Base-by-base conservation (phyloP, 2,888 invertebrate species). In the Lampropteryx suffumata region DNA sequence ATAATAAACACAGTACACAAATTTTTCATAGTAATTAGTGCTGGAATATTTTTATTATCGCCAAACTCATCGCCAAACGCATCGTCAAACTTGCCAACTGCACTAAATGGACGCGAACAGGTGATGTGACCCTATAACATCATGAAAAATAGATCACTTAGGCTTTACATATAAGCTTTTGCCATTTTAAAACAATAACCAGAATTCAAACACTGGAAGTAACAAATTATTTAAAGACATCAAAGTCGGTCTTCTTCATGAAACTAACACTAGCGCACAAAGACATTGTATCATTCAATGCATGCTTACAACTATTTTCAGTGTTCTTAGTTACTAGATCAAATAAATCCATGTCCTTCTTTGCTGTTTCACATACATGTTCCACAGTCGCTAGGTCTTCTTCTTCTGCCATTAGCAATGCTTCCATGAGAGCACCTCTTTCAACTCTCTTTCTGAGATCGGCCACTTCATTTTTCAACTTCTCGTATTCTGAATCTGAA, bases 381-480 rank as follows among this genome's bases (percentile, higher is more conserved):
- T 84, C 86, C 9, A 82, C 65, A 1, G 81, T 73, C 5, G 78
- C 65, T 0, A 90, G 60, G 57, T 89, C 86, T 42, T 84, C 79
- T 55, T 82, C 82, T 53, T 90, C 89, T 0, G 82, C 79, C 28
- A 64, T 71, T 0, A 90, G 69, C 50, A 88, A 64, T 10, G 83
- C 78, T 56, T 84, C 86, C 86, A 89, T 82, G 9, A 86, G 59
- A 1, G 85, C 86, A 27, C 79, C 84, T 58, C 86, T 68, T 68
- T 87, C 84, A 6, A 89, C 80, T 33, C 80, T 70, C 51, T 72
- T 80, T 32, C 79, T 68, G 10, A 90, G 62, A 1, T 64, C 57
- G 29, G 69, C 66, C 2, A 89, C 83, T 48, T 91, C 88, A 7
- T 80, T 76, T 57, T 76, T 84, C 2, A 91, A 62, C 8, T 73